Evolutionary conservation across 2,888 invertebrate genomes (phyloP).

Genomic region (Spilosoma lubricipeda): DNA sequence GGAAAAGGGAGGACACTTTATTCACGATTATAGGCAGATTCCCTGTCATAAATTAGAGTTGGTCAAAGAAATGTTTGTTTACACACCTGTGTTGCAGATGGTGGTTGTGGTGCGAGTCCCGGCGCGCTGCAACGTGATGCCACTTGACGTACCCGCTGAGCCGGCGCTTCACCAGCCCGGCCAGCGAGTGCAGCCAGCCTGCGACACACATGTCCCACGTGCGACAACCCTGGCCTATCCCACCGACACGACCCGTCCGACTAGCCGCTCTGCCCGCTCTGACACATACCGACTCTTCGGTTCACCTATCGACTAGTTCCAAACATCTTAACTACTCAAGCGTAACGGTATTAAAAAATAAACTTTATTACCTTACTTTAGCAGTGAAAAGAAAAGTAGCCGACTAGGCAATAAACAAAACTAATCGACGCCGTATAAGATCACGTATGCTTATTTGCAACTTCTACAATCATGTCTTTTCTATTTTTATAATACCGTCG

Average conservation of each 20-base stretch:
- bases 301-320: background rate
- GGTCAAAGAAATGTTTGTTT: background rate
- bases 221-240: constrained; percentile 41
- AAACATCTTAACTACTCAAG: background rate
- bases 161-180: constrained; percentile 91
- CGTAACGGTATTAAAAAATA: background rate
- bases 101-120: constrained; percentile 57
- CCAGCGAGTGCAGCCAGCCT: constrained; percentile 90
- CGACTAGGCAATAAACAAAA: background rate
- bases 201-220: constrained; percentile 53
- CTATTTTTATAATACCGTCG: background rate
- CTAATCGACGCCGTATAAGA: background rate
- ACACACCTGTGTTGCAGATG: constrained; percentile 67
- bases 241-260: constrained; percentile 39
- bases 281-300: constrained; percentile 39
- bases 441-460: background rate
- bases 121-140: constrained; percentile 87
- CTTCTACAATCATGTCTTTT: background rate
- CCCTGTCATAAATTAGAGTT: background rate
- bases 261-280: constrained; percentile 61
- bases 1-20: background rate
- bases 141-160: constrained; percentile 94
- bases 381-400: background rate
- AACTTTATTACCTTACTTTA: background rate
- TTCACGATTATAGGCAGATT: background rate